Evolutionary conservation across 2,113 vertebrate species (phyloP), one percentile per base, ranked within the genome.

Genomic region (Varanus komodoensis): DNA sequence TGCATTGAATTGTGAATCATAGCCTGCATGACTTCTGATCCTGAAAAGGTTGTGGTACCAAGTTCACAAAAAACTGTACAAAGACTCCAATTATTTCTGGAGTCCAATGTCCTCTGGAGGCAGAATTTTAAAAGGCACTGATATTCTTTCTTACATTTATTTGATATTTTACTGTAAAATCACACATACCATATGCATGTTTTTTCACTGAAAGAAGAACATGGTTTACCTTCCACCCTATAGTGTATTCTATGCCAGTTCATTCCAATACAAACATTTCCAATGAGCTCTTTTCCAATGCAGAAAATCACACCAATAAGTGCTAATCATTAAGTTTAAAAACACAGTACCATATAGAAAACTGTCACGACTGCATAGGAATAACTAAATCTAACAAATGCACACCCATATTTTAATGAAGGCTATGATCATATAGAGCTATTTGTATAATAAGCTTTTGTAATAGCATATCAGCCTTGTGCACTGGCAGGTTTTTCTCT

Each of bases 261-360:
- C 38, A 44, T 44, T 3, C 38, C 38, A 44, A 44, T 44, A 44
- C 38, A 44, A 44, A 44, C 38, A 44, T 44, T 3, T 44, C 38
- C 38, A 44, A 44, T 44, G 38, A 44, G 38, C 38, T 61, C 12
- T 61, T 23, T 12, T 2, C 8, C 48, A 11, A 84, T 73, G 21
- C 84, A 82, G 91, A 92, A 25, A 86, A 86, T 75, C 50, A 75
- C 3, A 57, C 85, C 32, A 57, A 17, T 34, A 54, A 54, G 23
- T 25, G 27, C 14, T 86, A 54, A 21, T 27, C 32, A 23, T 34
- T n/a, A 75, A 80, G 17, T 61, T 61, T 12, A 15, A 61, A 61
- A 61, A 61, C 11, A 12, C 12, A 57, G 17, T 12, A 61, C 57
- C 57, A 61, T 61, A 15, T 15, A 61, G 57, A 15, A 61, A 61